Base-by-base conservation (phyloP, 2,888 invertebrate genomes). In the Apodemia zela region DNA sequence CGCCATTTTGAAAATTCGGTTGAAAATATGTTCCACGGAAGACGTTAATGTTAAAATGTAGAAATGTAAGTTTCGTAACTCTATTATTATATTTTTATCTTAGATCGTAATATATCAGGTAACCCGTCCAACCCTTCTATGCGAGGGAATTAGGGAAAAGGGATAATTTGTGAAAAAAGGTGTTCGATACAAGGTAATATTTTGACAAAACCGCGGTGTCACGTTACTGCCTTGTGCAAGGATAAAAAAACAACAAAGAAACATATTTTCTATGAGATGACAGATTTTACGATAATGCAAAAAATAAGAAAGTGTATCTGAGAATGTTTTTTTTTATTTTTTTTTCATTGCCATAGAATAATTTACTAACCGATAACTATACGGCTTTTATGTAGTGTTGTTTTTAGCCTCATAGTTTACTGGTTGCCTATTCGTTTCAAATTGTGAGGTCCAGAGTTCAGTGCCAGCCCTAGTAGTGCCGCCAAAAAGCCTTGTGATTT, bases 161-260 rank as follows among this genome's bases (percentile, higher is more conserved):
- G 85, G 84, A 82, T 84, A 77, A 78, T 78, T 81, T 75, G 66
- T 64, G 61, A 65, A 75, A 84, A 85, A 83, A 72, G 78, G 73
- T 76, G 74, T 75, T 51, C 66, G 75, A 70, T 71, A 79, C 80
- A 77, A 79, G 79, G 80, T 84, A 89, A 90, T 91, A 89, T 90
- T 90, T 85, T 90, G 90, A 89, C 89, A 89, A 90, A 89, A 88
- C 78, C 79, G 80, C 81, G 75, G 85, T 78, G 78, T 87, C 87
- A 86, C 72, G 84, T 87, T 87, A 84, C 87, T 66, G 75, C 75
- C 75, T 69, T 38, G 38, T 76, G 72, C 67, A 62, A 59, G 51
- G 45, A 51, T 54, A 58, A 64, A 66, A 65, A 67, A 69, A 66
- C 61, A 70, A 68, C 64, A 72, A 67, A 61, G 57, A 60, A 29